These are phyloP conservation scores for Artibeus lituratus DNA, from an alignment of 2,797 vertebrate species.

Conservation along the genomic window DNA sequence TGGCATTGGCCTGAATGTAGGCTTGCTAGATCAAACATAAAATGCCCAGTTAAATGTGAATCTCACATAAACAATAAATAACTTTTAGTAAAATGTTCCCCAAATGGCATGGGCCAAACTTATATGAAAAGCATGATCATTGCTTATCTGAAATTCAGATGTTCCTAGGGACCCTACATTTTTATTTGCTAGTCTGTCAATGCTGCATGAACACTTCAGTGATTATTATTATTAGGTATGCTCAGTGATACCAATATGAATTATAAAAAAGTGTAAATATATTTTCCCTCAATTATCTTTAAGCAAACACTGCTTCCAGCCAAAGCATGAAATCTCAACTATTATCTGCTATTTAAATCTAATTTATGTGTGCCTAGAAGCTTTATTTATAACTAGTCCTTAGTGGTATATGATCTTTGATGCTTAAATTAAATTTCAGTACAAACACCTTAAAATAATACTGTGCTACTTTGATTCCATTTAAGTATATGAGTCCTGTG, in stretches of 20 bases:
- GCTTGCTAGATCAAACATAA: background rate
- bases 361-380: background rate
- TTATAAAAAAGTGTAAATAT: background rate
- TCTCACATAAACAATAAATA: background rate
- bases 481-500: constrained; percentile 20
- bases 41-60: background rate
- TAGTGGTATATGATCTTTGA: background rate
- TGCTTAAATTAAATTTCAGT: constrained; percentile 45
- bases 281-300: background rate
- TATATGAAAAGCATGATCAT: background rate
- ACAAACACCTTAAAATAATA: constrained; percentile 20
- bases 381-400: constrained; percentile 9
- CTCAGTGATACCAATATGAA: background rate
- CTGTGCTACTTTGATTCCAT: background rate
- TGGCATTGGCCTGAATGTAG: background rate
- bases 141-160: constrained; percentile 11
- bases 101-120: background rate
- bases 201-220: background rate
- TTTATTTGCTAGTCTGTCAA: background rate
- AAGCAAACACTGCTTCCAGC: background rate
- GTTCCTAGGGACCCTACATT: background rate
- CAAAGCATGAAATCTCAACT: background rate
- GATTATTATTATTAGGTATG: background rate
- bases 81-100: background rate
- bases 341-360: background rate